Evolutionary conservation across 1,140 invertebrate genomes (phyloP), one percentile per base, ranked within the genome.

Genomic region (Delia radicum): DNA sequence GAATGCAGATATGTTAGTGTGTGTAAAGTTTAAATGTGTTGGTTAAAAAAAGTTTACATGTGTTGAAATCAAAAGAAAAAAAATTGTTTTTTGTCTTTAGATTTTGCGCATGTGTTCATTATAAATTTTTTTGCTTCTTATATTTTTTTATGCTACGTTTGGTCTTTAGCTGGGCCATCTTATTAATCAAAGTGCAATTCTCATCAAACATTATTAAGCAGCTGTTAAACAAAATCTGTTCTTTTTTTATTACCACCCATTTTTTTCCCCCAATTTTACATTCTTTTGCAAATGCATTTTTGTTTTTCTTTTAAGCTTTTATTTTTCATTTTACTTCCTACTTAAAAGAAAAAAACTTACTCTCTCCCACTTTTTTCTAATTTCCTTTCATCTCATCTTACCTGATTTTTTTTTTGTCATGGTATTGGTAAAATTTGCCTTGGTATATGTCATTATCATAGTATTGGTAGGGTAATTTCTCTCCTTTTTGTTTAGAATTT

Each of bases 1-100:
- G 55, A 74, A 71, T 37, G 65, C 29, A 24, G 10, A 37, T 69
- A 7, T 21, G 33, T 26, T 24, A 74, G 77, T 76, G 78, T 71
- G 75, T 6, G 67, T 76, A 46, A n/a, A 31, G 37, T 74, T 33
- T 55, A 21, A 55, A 21, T 29, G 72, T 76, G 37, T 26, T 24
- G 3, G 69, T n/a, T n/a, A n/a, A n/a, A n/a, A n/a, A 46, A n/a
- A 31, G 37, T 74, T 33, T 55, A 21, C 18, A 21, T 29, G 72
- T 76, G 37, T 26, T 24, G 3, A 55, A n/a, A n/a, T n/a, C n/a
- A n/a, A n/a, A n/a, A n/a, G n/a, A n/a, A n/a, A n/a, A n/a, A n/a
- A n/a, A n/a, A n/a, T n/a, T n/a, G n/a, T n/a, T 61, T 18, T 67
- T n/a, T 67, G 65, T 29, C 28, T 48, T 48, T 48, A 37, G 12